These are phyloP conservation scores for Wasmannia auropunctata DNA, from an alignment of 1,140 invertebrate species.

Conservation along the genomic window DNA sequence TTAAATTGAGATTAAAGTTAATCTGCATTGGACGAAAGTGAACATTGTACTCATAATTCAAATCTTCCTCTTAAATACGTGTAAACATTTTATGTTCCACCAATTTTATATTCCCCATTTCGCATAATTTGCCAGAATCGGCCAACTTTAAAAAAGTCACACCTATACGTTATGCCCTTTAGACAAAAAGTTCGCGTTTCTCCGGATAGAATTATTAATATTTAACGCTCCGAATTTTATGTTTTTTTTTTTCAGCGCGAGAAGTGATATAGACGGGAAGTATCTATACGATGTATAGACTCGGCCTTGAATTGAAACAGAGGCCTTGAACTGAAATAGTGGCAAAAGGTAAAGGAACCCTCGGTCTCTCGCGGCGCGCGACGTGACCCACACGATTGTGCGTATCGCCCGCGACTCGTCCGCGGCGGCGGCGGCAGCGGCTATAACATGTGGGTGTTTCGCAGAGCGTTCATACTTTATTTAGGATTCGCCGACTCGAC, in stretches of 20 bases:
- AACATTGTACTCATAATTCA: neutral
- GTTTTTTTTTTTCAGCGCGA: neutral
- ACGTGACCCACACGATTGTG: neutral
- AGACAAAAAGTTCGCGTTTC: neutral
- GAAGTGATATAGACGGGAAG: neutral
- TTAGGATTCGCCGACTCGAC: constrained; percentile 61
- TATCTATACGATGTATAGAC: neutral
- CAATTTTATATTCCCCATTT: neutral
- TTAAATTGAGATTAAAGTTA: too few relatives aligned
- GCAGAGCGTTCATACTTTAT: constrained; percentile 66
- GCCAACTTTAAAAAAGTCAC: neutral
- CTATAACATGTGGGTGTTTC: constrained; percentile 42
- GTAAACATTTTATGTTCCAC: neutral
- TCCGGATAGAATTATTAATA: neutral
- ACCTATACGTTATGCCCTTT: neutral
- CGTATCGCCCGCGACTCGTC: neutral
- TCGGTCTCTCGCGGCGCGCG: neutral
- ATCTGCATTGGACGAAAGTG: too few relatives aligned
- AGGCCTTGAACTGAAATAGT: constrained; percentile 16
- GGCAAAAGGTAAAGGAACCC: neutral
- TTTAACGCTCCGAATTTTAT: neutral
- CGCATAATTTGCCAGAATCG: neutral
- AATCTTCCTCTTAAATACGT: neutral
- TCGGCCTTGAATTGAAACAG: constrained; percentile 11
- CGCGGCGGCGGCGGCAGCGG: too few relatives aligned